phyloP scores from a whole-genome alignment of 2,888 invertebrate species.

The Pharmacophagus antenor region DNA sequence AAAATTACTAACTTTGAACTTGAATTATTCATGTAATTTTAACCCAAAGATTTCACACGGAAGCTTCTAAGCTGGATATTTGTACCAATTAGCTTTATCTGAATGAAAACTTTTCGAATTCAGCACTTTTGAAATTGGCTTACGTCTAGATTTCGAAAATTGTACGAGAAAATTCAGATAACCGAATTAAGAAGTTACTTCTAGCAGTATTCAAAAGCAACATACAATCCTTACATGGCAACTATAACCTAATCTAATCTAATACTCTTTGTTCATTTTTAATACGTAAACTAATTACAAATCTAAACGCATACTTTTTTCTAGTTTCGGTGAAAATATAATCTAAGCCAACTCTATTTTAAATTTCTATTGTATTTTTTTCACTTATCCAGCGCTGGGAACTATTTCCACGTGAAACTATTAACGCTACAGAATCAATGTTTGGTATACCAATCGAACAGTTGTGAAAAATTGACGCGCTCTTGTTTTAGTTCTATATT shows the following conservation, averaged over 20 bases:
- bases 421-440: not conserved
- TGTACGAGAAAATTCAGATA: not conserved
- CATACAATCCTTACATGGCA: too few species aligned
- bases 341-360: too few species aligned
- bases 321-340: too few species aligned
- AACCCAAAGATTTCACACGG: not conserved
- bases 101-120: not conserved
- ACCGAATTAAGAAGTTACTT: not conserved
- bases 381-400: not conserved
- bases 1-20: too few species aligned
- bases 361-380: not conserved
- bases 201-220: not conserved
- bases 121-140: not conserved
- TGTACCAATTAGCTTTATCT: too few species aligned
- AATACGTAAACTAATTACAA: not conserved
- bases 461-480: not conserved
- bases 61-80: not conserved
- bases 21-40: not conserved
- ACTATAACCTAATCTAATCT: not conserved
- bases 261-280: too few species aligned
- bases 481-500: not conserved
- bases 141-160: not conserved
- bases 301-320: not conserved
- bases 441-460: not conserved
- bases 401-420: not conserved